Base-by-base conservation (phyloP, 2,888 invertebrate genomes). In the Zhuqinia jingwanae region DNA sequence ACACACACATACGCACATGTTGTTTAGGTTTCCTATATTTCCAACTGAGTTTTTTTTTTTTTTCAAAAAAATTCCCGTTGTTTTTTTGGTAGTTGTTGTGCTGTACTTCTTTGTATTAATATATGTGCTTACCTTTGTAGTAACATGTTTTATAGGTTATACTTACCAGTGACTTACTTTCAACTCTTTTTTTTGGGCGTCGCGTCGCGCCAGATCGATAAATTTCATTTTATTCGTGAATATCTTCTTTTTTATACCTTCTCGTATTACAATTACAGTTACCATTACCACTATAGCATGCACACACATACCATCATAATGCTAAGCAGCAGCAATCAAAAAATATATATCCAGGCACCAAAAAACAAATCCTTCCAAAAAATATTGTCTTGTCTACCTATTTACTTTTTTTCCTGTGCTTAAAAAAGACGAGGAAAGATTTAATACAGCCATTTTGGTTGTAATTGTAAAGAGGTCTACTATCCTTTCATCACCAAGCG, bases 151-250 rank as follows among this genome's bases (percentile, higher is more conserved):
- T 53, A 73, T 50, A 50, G 50, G n/a, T 73, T 50, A 50, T 73
- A 47, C 8, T 3, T 36, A 36, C 36, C 73, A 76, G 58, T 78
- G 78, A 63, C 47, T 47, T 76, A 78, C 63, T 60, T 47, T n/a
- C n/a, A n/a, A n/a, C n/a, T n/a, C n/a, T n/a, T n/a, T n/a, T n/a
- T n/a, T 36, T 36, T 63, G 78, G 45, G 78, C 78, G 77, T 75
- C 75, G 50, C 8, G 53, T 60, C 75, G 50, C 8, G 53, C 42
- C 77, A 77, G 60, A 77, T 77, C 77, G 77, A 77, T 77, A 60
- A 77, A 78, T 78, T 76, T 78, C 63, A 78, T 78, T n/a, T 78
- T 63, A 78, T 78, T 78, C 78, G 78, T 78, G 78, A 63, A 78
- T 78, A 58, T 77, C 58, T 42, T 73, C n/a, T 11, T 47, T 70